Evolutionary conservation across 2,797 vertebrate genomes (phyloP).

Genomic region (Rhinichthys osculus): DNA sequence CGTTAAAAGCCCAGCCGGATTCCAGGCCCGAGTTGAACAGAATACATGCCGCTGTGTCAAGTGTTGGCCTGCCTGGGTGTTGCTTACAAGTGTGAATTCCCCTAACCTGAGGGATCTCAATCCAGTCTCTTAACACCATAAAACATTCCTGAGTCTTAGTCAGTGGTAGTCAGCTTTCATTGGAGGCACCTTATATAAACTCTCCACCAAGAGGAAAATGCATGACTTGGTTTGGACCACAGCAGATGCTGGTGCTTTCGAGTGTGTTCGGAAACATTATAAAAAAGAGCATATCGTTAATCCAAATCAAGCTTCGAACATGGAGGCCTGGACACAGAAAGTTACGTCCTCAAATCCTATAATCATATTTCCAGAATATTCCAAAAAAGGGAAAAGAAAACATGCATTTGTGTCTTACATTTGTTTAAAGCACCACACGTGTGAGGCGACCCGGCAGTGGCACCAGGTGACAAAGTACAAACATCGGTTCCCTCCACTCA

Average conservation of each 20-base stretch:
- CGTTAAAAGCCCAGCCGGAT: slow-evolving; percentile 65
- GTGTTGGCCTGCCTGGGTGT: slow-evolving; percentile 43
- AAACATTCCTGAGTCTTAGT: slow-evolving; percentile 46
- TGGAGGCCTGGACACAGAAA: slow-evolving; percentile 17
- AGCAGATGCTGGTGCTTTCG: background rate
- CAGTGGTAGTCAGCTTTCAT: slow-evolving; percentile 4
- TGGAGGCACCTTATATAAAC: background rate
- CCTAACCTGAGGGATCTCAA: slow-evolving; percentile 32
- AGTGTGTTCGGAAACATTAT: slow-evolving; percentile 22
- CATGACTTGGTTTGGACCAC: background rate
- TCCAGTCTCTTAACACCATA: slow-evolving; percentile 18
- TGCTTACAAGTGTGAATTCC: slow-evolving; percentile 47
- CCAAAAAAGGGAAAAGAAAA: background rate
- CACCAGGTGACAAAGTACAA: slow-evolving; percentile 36
- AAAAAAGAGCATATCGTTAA: slow-evolving; percentile 32
- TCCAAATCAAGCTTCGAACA: slow-evolving; percentile 22
- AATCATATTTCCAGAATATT: slow-evolving; percentile 53
- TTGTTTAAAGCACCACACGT: background rate
- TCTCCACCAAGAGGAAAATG: background rate
- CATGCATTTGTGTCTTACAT: background rate
- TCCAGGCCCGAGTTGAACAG: slow-evolving; percentile 19
- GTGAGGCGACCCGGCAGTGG: background rate
- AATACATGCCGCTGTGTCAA: slow-evolving; percentile 23
- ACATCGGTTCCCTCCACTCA: background rate
- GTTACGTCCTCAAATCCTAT: slow-evolving; percentile 39